Evolutionary conservation across 1,140 invertebrate genomes (phyloP), one percentile per base, ranked within the genome.

Genomic region (Helicoverpa zea): DNA sequence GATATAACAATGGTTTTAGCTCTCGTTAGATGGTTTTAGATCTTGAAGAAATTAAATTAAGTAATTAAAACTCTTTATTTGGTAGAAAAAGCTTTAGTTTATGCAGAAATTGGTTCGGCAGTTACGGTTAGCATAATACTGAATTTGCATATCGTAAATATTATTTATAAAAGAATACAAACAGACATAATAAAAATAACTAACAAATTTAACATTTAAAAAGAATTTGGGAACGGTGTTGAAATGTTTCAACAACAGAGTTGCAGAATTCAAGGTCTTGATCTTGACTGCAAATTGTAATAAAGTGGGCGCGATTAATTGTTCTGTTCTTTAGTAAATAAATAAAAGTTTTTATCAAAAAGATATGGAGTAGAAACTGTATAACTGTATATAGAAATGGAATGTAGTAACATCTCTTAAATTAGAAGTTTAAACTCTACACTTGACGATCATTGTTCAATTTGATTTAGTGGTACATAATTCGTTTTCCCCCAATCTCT

Each of bases 261-360:
- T 74, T 74, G 54, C 56, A 49, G 56, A 63, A 76, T 59, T 63
- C 73, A 76, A 76, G 73, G 73, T 61, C 58, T 18, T 61, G 73
- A 49, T 76, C 16, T 76, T 76, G 54, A 47, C 72, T 59, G 23
- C 56, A 47, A 35, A 18, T 74, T 59, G 13, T 14, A 23, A 72
- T 51, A 54, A 72, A 23, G 64, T 14, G 16, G 64, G 47, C 49
- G 63, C 63, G 43, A 18, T 68, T 49, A 52, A 52, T n/a, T n/a
- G 14, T 7, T 10, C 9, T 14, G 30, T 16, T 64, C 2, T n/a
- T 12, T n/a, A 66, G 12, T 18, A 49, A 49, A 49, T 68, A 7
- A 66, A 16, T 16, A 49, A 47, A 29, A 18, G n/a, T 11, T 59
- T 10, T 11, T 7, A 2, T 10, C 29, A 59, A 59, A 2, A 23